Conservation (phyloP, 2,888 invertebrate species). For the Tuta absoluta region DNA sequence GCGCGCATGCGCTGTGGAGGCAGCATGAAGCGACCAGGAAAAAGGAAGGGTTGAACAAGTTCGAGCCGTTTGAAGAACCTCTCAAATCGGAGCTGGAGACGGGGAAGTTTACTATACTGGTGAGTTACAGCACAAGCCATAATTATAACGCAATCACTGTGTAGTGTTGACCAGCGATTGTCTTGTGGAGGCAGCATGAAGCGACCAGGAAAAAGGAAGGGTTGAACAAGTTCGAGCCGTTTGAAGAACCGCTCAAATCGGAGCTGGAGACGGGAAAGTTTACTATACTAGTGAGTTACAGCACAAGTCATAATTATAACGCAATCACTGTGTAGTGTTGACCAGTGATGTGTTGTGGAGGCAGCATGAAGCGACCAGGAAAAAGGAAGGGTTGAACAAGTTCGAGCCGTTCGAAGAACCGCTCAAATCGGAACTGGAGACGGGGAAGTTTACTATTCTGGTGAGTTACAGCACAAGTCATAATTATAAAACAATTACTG, state of each 20-base stretch:
- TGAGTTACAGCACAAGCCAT: constrained; percentile 63
- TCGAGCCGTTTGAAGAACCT: constrained; percentile 92
- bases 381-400: constrained; percentile 91
- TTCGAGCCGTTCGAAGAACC: constrained; percentile 93
- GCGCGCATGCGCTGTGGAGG: constrained; percentile 94
- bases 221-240: constrained; percentile 90
- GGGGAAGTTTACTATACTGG: constrained; percentile 97
- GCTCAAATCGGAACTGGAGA: constrained; percentile 91
- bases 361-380: constrained; percentile 94
- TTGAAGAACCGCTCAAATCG: constrained; percentile 89
- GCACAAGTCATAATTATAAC: no score
- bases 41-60: constrained; percentile 91
- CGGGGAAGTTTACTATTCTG: constrained; percentile 98
- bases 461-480: constrained; percentile 79
- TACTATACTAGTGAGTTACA: constrained; percentile 85
- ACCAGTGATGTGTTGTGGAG: constrained; percentile 83
- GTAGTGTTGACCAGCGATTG: no score
- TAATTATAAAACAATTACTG: no score
- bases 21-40: constrained; percentile 95
- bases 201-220: constrained; percentile 93
- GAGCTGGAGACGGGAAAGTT: constrained; percentile 97
- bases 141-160: no score
- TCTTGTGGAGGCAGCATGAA: constrained; percentile 90
- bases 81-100: constrained; percentile 93
- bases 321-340: no score